phyloP scores from a whole-genome alignment of 2,113 vertebrate species.

The Campylomormyrus numenius region DNA sequence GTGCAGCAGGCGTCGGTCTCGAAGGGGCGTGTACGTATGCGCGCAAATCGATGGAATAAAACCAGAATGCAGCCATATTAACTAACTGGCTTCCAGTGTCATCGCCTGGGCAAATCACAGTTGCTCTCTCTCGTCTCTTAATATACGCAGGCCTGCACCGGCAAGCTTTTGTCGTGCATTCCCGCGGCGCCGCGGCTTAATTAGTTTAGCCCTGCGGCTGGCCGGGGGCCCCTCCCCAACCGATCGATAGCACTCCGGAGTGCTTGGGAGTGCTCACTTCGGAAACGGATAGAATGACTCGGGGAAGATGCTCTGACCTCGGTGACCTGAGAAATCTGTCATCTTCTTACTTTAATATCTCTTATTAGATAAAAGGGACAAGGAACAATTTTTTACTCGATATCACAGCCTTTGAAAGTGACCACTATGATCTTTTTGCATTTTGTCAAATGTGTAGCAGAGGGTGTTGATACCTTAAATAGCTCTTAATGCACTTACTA shows the following conservation, averaged over 20 bases:
- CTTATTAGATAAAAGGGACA: neutral
- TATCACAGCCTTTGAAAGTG: neutral
- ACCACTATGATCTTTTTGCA: neutral
- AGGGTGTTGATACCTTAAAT: neutral
- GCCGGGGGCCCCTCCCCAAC: conserved; percentile 35
- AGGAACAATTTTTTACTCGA: neutral
- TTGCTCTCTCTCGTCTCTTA: neutral
- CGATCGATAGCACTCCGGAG: conserved; percentile 39
- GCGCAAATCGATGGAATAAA: neutral
- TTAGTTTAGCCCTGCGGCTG: conserved; percentile 29
- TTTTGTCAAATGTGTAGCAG: neutral
- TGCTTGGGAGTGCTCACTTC: conserved; percentile 28
- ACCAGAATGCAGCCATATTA: neutral
- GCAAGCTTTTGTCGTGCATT: conserved; percentile 16
- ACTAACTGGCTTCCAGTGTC: neutral
- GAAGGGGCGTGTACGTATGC: neutral
- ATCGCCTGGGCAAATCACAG: neutral
- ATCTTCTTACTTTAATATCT: neutral
- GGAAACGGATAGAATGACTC: conserved; percentile 44
- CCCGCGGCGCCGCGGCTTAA: conserved; percentile 37
- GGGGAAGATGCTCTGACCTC: neutral
- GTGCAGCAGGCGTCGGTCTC: neutral
- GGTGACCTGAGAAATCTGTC: neutral
- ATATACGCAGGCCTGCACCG: conserved; percentile 20
- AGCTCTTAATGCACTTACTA: neutral